Percentiles rank a stretch among this genome's conserved stretches.
Evolutionary conservation across 30 jellyfish, hydroid and myxozoan species (phyloP).

Genomic region (Aurelia aurita complex sp. Pacific): DNA sequence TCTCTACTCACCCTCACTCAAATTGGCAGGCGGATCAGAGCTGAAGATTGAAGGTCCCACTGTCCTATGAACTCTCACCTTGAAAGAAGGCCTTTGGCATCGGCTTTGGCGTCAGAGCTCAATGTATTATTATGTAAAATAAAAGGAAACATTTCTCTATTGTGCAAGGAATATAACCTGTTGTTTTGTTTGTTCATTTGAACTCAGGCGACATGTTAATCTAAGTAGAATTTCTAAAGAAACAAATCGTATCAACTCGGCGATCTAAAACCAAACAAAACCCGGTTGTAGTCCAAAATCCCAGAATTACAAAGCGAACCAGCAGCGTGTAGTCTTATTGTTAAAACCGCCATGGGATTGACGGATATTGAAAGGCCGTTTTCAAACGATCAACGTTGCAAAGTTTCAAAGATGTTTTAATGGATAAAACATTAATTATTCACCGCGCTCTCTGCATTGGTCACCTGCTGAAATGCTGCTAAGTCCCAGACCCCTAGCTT

Average conservation of each 20-base stretch:
- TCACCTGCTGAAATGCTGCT: too few species aligned
- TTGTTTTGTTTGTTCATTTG: constrained; percentile 80
- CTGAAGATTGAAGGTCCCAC: background rate
- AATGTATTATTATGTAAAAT: constrained; percentile 52
- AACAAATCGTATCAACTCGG: constrained; percentile 66
- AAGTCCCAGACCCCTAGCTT: too few species aligned
- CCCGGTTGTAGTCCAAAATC: constrained; percentile 21
- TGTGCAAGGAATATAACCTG: constrained; percentile 55
- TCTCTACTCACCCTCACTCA: too few species aligned
- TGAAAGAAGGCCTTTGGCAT: background rate
- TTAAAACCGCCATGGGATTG: background rate
- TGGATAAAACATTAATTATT: too few species aligned
- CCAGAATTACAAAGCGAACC: constrained; percentile 68
- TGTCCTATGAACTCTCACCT: constrained; percentile 78
- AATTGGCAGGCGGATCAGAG: background rate
- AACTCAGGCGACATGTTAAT: constrained; percentile 60
- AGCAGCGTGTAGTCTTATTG: constrained; percentile 78
- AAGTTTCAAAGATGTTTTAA: constrained; percentile 57
- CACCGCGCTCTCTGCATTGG: too few species aligned
- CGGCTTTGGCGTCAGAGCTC: constrained; percentile 44
- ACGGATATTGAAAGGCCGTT: constrained; percentile 18
- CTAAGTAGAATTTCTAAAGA: constrained; percentile 50
- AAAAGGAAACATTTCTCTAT: constrained; percentile 75
- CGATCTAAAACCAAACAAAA: constrained; percentile 63
- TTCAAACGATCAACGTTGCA: constrained; percentile 52